Conservation (phyloP, 2,113 vertebrate species). For the Otolemur garnettii region DNA sequence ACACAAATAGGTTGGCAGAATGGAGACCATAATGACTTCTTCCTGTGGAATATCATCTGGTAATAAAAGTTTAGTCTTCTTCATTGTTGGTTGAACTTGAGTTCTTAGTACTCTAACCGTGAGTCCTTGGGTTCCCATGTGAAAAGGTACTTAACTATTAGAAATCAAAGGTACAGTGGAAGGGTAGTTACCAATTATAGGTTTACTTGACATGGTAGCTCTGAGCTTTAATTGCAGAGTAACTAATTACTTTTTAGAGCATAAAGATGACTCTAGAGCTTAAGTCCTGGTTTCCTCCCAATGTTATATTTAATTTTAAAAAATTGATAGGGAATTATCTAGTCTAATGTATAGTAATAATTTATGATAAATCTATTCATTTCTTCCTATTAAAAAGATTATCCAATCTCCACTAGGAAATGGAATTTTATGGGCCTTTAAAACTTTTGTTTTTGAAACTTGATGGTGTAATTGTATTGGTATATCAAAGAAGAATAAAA, state of each 20-base stretch:
- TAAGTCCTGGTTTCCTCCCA: conserved; percentile 64
- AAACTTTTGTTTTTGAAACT: conserved; percentile 15
- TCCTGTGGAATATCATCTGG: conserved; percentile 52
- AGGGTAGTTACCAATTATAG: background rate
- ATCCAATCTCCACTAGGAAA: conserved; percentile 65
- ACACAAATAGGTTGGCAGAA: conserved; percentile 40
- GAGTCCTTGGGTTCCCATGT: background rate
- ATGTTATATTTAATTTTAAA: conserved; percentile 69
- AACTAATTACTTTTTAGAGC: conserved; percentile 37
- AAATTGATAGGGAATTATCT: conserved; percentile 55
- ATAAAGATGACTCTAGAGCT: conserved; percentile 38
- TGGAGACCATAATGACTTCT: conserved; percentile 11
- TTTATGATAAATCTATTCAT: conserved; percentile 66
- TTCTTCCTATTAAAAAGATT: conserved; percentile 68
- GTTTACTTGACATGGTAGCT: background rate
- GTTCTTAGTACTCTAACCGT: background rate
- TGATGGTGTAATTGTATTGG: conserved; percentile 22
- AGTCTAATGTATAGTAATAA: conserved; percentile 64
- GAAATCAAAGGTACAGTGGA: background rate
- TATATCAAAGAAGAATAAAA: conserved; percentile 40
- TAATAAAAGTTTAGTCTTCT: conserved; percentile 47
- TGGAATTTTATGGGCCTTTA: conserved; percentile 56
- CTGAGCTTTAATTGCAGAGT: conserved; percentile 40
- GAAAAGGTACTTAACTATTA: conserved; percentile 24
- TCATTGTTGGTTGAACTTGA: conserved; percentile 33